Evolutionary conservation across 2,888 invertebrate genomes (phyloP).

Genomic region (Cyclophora punctaria): DNA sequence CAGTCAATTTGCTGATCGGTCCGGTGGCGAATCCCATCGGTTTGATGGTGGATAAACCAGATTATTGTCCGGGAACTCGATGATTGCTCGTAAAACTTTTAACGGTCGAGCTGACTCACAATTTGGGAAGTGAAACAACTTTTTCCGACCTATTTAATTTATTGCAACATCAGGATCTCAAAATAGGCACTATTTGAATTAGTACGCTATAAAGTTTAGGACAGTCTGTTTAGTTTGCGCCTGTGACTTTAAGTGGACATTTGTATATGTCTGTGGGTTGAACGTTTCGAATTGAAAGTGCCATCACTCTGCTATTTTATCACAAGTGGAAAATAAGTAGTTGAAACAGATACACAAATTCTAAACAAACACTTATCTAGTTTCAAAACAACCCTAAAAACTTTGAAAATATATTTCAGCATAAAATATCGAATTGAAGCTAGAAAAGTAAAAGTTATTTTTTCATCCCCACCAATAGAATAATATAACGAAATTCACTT

Average conservation of each 20-base stretch:
- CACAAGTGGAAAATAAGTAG: no score
- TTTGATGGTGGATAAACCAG: constrained; percentile 45
- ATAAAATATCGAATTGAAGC: background rate
- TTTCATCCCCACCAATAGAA: constrained; percentile 14
- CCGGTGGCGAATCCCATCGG: constrained; percentile 33
- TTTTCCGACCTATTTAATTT: constrained; percentile 49
- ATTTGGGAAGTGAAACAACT: constrained; percentile 44
- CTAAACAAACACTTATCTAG: no score
- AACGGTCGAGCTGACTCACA: constrained; percentile 55
- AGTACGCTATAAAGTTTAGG: no score
- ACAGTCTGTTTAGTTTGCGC: no score
- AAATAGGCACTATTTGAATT: no score
- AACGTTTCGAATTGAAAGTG: no score
- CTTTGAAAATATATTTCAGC: constrained; percentile 3
- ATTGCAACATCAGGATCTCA: constrained; percentile 20
- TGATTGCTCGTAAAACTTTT: constrained; percentile 61
- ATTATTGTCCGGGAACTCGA: constrained; percentile 46
- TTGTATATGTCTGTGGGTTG: no score
- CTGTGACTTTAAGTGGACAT: no score
- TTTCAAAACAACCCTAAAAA: no score
- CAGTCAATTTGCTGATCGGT: constrained; percentile 38
- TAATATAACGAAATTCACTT: constrained; percentile 26
- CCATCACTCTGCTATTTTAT: no score
- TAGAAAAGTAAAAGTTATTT: constrained; percentile 1
- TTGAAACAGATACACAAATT: no score